A percentile compares a stretch with the other conserved stretches of the same genome.
phyloP scores from a whole-genome alignment of 2,797 vertebrate genomes.

The Triplophysa yarkandensis region DNA sequence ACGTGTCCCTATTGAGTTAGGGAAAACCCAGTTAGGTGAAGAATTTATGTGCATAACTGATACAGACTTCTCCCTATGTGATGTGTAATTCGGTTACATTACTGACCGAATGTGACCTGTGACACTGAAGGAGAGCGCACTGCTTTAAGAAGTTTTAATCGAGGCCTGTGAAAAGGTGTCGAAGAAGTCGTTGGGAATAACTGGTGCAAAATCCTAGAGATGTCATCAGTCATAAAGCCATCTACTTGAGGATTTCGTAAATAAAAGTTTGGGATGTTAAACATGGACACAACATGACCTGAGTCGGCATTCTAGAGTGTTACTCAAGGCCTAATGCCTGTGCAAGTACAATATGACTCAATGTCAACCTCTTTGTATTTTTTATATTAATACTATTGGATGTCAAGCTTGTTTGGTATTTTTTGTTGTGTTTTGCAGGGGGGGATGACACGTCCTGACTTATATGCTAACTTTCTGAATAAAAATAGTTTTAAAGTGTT shows the following conservation, averaged over 20 bases:
- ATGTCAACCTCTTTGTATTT: no score
- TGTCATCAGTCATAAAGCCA: background rate
- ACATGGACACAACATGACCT: no score
- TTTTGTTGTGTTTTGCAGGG: no score
- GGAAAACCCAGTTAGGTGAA: constrained; percentile 27
- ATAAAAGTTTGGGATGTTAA: no score
- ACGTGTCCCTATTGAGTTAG: constrained; percentile 24
- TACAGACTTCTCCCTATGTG: constrained; percentile 25
- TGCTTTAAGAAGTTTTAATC: constrained; percentile 23
- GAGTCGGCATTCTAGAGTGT: no score
- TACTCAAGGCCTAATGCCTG: no score
- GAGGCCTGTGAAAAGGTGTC: constrained; percentile 9
- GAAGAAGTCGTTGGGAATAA: background rate
- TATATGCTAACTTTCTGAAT: no score
- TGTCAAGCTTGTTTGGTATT: no score
- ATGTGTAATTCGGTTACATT: constrained; percentile 37
- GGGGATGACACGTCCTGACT: no score
- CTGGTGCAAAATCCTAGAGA: background rate
- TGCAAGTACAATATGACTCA: no score
- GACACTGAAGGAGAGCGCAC: constrained; percentile 4
- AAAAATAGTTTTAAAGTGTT: no score
- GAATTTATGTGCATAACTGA: constrained; percentile 46
- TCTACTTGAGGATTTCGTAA: background rate
- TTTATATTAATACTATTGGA: no score
- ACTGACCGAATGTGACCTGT: constrained; percentile 39